Evolutionary conservation across 1,140 invertebrate species (phyloP).

Genomic region (Sipha flava): DNA sequence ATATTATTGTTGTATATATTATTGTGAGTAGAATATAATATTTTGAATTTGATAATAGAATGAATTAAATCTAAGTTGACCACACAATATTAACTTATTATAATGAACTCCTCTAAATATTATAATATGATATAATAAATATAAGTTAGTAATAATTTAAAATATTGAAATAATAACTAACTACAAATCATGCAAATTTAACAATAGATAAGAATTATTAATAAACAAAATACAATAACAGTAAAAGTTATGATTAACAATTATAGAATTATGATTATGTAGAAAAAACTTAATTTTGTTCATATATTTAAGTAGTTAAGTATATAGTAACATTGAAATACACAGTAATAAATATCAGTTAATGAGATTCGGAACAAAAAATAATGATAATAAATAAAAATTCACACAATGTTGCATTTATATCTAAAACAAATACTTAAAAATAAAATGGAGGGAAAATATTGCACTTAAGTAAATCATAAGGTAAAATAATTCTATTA

Average conservation of each 20-base stretch:
- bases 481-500: neutral
- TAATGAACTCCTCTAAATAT: conserved; percentile 32
- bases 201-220: neutral
- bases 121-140: neutral
- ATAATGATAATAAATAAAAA: neutral
- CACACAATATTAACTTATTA: conserved; percentile 2
- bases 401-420: neutral
- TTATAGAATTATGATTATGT: neutral
- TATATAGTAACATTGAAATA: neutral
- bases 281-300: neutral
- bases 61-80: neutral
- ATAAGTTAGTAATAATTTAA: neutral
- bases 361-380: neutral
- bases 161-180: neutral
- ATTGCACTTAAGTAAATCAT: conserved; percentile 19
- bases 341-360: neutral
- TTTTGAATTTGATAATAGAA: neutral
- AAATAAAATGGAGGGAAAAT: conserved; percentile 23
- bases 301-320: neutral
- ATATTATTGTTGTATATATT: neutral
- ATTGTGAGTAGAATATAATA: conserved; percentile 9
- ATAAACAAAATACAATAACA: neutral
- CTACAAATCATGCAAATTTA: neutral
- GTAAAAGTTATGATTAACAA: neutral
- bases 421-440: neutral